Evolutionary conservation across 2,888 invertebrate species (phyloP).

Genomic region (Leucophenga maculata): DNA sequence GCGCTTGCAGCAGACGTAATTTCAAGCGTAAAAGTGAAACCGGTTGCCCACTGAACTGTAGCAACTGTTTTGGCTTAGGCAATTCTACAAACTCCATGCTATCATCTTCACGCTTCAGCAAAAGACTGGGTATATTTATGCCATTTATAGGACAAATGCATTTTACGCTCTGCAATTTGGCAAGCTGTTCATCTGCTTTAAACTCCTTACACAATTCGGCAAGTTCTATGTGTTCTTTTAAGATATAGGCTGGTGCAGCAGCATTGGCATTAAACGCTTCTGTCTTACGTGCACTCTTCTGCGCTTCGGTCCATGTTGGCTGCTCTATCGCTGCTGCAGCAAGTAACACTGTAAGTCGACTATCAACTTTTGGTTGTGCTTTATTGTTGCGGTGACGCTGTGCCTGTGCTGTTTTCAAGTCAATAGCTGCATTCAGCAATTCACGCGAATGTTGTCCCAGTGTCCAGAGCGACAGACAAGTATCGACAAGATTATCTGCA

Average conservation of each 20-base stretch:
- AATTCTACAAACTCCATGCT: constrained; percentile 60
- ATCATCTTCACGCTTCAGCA: constrained; percentile 47
- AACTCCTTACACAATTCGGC: constrained; percentile 51
- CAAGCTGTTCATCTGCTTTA: constrained; percentile 40
- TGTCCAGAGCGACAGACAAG: constrained; percentile 65
- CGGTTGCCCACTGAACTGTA: constrained; percentile 60
- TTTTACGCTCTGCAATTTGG: constrained; percentile 48
- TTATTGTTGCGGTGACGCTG: constrained; percentile 39
- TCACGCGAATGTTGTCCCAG: constrained; percentile 61
- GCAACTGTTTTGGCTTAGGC: constrained; percentile 57
- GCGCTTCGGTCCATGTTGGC: constrained; percentile 50
- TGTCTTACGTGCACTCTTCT: constrained; percentile 21
- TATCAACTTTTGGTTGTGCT: constrained; percentile 67
- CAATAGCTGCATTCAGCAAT: constrained; percentile 56
- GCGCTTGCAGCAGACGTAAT: constrained; percentile 55
- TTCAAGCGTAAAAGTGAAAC: constrained; percentile 62
- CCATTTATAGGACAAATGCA: constrained; percentile 64
- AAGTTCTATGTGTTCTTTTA: constrained; percentile 55
- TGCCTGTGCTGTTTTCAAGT: constrained; percentile 49
- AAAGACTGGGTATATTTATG: constrained; percentile 67
- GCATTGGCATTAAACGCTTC: constrained; percentile 52
- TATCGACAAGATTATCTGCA: constrained; percentile 67
- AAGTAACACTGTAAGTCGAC: constrained; percentile 62
- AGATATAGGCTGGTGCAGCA: constrained; percentile 59
- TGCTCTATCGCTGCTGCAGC: constrained; percentile 67